These are phyloP conservation scores for Syngnathus acus DNA, from an alignment of 2,797 vertebrate species.

Conservation along the genomic window DNA sequence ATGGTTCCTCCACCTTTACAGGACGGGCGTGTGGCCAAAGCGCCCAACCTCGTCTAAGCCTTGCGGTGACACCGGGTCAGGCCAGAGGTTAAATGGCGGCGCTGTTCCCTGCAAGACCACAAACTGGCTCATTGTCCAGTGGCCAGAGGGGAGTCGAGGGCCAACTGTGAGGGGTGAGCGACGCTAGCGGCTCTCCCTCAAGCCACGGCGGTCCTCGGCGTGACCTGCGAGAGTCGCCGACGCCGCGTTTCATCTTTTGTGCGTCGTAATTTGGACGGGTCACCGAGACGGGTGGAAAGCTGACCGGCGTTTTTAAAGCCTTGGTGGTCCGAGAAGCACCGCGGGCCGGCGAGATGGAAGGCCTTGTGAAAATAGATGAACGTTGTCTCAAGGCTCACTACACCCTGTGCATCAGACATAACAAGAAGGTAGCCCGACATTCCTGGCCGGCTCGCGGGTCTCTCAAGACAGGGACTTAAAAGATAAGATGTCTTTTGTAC, in stretches of 20 bases:
- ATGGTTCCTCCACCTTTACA: slow-evolving; percentile 20
- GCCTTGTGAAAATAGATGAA: slow-evolving; percentile 56
- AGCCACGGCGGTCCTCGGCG: slow-evolving; percentile 60
- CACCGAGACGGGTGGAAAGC: slow-evolving; percentile 56
- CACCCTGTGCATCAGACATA: slow-evolving; percentile 55
- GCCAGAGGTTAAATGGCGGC: slow-evolving; percentile 67
- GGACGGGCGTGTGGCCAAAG: slow-evolving; percentile 45
- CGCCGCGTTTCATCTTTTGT: slow-evolving; percentile 61
- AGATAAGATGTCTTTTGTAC: slow-evolving; percentile 6
- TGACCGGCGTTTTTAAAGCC: slow-evolving; percentile 46
- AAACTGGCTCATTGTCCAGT: slow-evolving; percentile 70
- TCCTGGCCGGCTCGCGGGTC: slow-evolving; percentile 30
- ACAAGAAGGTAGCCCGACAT: slow-evolving; percentile 51
- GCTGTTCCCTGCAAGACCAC: slow-evolving; percentile 48
- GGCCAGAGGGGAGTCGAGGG: slow-evolving; percentile 45
- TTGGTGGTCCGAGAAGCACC: slow-evolving; percentile 53
- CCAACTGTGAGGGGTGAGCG: slow-evolving; percentile 51
- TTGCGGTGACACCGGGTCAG: slow-evolving; percentile 65
- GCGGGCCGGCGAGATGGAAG: slow-evolving; percentile 47
- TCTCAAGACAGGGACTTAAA: slow-evolving; percentile 14
- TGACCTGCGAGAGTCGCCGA: slow-evolving; percentile 48
- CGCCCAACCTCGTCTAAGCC: slow-evolving; percentile 50
- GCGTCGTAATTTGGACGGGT: slow-evolving; percentile 55
- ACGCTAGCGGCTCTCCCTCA: slow-evolving; percentile 37
- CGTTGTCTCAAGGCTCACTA: slow-evolving; percentile 43